Evolutionary conservation across 2,797 vertebrate genomes (phyloP).

Genomic region (Ctenopoma multispine): DNA sequence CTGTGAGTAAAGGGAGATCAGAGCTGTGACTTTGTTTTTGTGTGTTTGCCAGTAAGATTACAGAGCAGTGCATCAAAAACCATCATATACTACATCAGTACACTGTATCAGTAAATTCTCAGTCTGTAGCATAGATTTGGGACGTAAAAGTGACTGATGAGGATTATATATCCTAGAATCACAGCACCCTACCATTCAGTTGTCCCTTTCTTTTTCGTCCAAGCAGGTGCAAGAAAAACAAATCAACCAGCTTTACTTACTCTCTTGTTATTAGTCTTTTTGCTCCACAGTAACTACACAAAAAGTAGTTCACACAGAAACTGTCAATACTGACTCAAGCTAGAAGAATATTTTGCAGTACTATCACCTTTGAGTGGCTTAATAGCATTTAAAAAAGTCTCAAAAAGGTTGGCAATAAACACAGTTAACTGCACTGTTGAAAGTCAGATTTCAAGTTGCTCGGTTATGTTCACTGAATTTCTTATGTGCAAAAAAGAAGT

Average conservation of each 20-base stretch:
- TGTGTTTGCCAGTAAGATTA: slow-evolving; percentile 51
- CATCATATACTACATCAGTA: slow-evolving; percentile 43
- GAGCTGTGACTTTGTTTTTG: slow-evolving; percentile 46
- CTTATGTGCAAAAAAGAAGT: slow-evolving; percentile 9
- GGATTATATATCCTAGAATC: slow-evolving; percentile 26
- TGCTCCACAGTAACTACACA: slow-evolving; percentile 12
- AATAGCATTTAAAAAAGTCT: too few relatives aligned
- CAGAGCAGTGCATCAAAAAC: slow-evolving; percentile 46
- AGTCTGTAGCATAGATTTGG: slow-evolving; percentile 15
- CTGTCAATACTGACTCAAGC: neutral
- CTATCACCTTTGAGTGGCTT: slow-evolving; percentile 1
- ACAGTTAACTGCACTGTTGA: too few relatives aligned
- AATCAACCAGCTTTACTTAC: slow-evolving; percentile 5
- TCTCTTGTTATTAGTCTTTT: neutral
- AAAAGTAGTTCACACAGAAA: neutral
- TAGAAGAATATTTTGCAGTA: slow-evolving; percentile 13
- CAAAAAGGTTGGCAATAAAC: too few relatives aligned
- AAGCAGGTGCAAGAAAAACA: slow-evolving; percentile 15
- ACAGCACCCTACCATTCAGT: neutral
- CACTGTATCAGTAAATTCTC: slow-evolving; percentile 42
- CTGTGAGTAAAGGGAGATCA: slow-evolving; percentile 45
- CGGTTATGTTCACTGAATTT: slow-evolving; percentile 6
- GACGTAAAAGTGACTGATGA: slow-evolving; percentile 17
- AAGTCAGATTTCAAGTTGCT: neutral
- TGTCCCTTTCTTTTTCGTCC: neutral